phyloP scores from a whole-genome alignment of 2,888 invertebrate species.

The Leptinotarsa juncta region DNA sequence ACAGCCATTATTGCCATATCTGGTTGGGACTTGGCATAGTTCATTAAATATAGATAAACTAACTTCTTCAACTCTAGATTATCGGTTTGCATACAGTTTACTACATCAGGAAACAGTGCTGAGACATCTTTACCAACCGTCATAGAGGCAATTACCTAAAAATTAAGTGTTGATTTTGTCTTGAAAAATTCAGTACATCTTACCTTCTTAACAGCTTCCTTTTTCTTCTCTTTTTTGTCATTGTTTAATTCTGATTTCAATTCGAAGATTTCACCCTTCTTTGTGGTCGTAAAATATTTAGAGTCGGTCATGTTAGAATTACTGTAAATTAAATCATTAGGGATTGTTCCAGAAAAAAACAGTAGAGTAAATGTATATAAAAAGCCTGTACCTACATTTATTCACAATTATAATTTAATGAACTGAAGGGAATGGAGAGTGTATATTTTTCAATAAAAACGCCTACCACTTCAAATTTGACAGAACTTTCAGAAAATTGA shows the following conservation, averaged over 20 bases:
- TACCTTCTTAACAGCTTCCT: slow-evolving; percentile 99
- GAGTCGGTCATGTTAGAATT: slow-evolving; percentile 95
- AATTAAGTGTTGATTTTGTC: neutral
- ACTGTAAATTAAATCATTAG: neutral
- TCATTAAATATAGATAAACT: slow-evolving; percentile 99
- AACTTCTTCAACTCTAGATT: slow-evolving; percentile 98
- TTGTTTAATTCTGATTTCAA: slow-evolving; percentile 98
- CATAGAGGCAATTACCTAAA: slow-evolving; percentile 98
- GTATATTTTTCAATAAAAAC: neutral
- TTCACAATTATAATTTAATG: too few relatives aligned
- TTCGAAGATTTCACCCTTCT: slow-evolving; percentile 99
- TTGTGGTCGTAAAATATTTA: slow-evolving; percentile 99
- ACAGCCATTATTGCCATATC: slow-evolving; percentile 99
- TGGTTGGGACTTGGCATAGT: slow-evolving; percentile 99
- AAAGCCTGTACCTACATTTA: too few relatives aligned
- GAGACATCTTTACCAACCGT: slow-evolving; percentile 99
- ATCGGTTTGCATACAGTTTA: slow-evolving; percentile 99
- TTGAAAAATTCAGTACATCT: too few relatives aligned
- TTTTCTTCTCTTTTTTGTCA: slow-evolving; percentile 99
- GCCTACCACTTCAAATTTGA: slow-evolving; percentile 11
- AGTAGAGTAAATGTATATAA: too few relatives aligned
- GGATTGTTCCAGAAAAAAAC: neutral
- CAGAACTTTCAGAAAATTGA: neutral
- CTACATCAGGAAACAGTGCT: slow-evolving; percentile 98
- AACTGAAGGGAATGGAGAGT: neutral